A percentile compares a stretch with the other conserved stretches of the same genome.
Evolutionary conservation across 1,140 invertebrate genomes (phyloP).

Genomic region (Homalodisca vitripennis): DNA sequence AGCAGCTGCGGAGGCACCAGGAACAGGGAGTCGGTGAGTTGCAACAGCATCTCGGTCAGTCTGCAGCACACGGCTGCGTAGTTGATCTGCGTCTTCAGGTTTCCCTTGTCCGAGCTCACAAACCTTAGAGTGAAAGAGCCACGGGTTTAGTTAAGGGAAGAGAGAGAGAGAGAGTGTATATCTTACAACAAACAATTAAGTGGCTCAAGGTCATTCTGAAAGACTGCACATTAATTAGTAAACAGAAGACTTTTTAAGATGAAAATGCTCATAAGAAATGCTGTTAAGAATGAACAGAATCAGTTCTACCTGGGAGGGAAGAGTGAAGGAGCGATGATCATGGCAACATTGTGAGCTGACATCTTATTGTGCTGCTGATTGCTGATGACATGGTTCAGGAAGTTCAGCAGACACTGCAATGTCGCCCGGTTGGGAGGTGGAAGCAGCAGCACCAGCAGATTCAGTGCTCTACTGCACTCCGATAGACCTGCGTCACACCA

Average conservation of each 20-base stretch:
- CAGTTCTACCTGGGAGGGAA: constrained; percentile 68
- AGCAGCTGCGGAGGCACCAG: constrained; percentile 70
- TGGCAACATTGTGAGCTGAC: constrained; percentile 86
- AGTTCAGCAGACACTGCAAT: constrained; percentile 70
- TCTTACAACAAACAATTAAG: too few species aligned
- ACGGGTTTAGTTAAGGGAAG: too few species aligned
- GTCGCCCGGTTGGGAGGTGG: constrained; percentile 80
- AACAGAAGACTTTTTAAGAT: too few species aligned
- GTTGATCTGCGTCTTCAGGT: constrained; percentile 67
- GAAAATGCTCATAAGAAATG: too few species aligned
- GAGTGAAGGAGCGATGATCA: constrained; percentile 89
- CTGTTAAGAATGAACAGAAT: background rate
- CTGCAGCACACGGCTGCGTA: constrained; percentile 80
- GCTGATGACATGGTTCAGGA: constrained; percentile 70
- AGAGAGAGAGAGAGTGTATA: too few species aligned
- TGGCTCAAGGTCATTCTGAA: too few species aligned
- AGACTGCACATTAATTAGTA: too few species aligned
- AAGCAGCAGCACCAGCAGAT: constrained; percentile 77
- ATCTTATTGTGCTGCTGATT: constrained; percentile 79
- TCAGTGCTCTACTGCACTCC: constrained; percentile 58
- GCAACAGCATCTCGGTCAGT: constrained; percentile 75
- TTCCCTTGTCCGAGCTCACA: constrained; percentile 16
- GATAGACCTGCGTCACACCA: constrained; percentile 57
- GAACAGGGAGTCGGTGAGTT: constrained; percentile 72
- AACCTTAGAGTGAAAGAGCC: too few species aligned